phyloP scores from a whole-genome alignment of 2,797 vertebrate genomes.

The Darevskia mixta region DNA sequence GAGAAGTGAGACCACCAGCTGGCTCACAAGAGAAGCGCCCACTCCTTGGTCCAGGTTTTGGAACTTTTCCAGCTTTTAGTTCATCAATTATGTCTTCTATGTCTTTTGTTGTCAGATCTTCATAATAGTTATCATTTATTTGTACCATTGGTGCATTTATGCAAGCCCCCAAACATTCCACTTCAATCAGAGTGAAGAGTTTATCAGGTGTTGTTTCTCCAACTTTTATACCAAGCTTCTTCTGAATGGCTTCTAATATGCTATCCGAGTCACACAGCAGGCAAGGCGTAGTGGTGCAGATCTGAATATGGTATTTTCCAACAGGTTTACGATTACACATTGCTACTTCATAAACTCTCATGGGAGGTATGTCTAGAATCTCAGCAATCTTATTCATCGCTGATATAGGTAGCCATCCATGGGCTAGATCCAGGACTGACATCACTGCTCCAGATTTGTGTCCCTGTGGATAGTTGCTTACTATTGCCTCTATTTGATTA shows the following conservation, averaged over 20 bases:
- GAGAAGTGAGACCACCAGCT: conserved; percentile 92
- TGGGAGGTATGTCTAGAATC: no score
- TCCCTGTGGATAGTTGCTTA: conserved; percentile 92
- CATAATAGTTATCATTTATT: conserved; percentile 43
- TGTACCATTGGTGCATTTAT: no score
- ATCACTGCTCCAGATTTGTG: conserved; percentile 95
- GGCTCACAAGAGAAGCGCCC: conserved; percentile 98
- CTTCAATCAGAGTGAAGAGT: no score
- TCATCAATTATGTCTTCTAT: conserved; percentile 96
- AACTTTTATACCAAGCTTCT: no score
- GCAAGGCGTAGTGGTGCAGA: no score
- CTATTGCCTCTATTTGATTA: conserved; percentile 93
- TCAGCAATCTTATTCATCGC: conserved; percentile 92
- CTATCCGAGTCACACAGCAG: no score
- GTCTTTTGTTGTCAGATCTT: conserved; percentile 88
- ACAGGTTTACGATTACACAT: no score
- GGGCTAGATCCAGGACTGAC: conserved; percentile 94
- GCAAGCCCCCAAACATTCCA: no score
- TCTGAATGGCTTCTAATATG: no score
- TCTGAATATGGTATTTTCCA: no score
- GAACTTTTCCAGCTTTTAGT: conserved; percentile 89
- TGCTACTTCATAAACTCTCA: no score
- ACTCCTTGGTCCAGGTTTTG: conserved; percentile 90
- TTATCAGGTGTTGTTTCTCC: no score
- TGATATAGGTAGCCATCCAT: conserved; percentile 97